phyloP scores from a whole-genome alignment of 2,888 invertebrate species.

The Eupithecia subumbrata region DNA sequence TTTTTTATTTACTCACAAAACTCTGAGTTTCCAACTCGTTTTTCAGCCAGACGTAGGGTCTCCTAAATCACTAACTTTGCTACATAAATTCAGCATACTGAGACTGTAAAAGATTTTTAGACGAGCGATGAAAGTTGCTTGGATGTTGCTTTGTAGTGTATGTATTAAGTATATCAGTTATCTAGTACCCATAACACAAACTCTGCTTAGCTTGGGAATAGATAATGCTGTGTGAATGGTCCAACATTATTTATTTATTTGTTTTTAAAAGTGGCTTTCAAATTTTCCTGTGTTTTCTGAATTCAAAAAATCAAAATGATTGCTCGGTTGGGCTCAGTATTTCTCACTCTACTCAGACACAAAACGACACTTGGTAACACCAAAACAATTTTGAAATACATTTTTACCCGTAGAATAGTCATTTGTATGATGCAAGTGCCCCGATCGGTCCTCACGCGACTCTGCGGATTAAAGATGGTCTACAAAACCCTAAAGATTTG shows the following conservation, averaged over 20 bases:
- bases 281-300: not conserved
- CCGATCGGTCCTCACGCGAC: not conserved
- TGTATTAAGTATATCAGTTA: no score
- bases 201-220: no score
- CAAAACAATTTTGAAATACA: not conserved
- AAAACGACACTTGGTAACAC: not conserved
- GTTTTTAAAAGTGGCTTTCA: not conserved
- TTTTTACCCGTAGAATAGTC: not conserved
- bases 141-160: not conserved
- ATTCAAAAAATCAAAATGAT: not conserved
- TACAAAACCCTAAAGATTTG: not conserved
- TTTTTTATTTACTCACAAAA: slow-evolving; percentile 21
- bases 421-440: not conserved
- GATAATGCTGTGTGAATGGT: no score
- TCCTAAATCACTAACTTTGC: slow-evolving; percentile 40
- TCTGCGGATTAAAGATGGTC: not conserved
- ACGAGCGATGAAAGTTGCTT: slow-evolving; percentile 1
- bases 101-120: slow-evolving; percentile 9
- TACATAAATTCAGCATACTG: slow-evolving; percentile 35
- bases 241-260: not conserved
- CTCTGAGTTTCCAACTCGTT: slow-evolving; percentile 31
- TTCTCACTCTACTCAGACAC: not conserved
- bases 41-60: slow-evolving; percentile 31
- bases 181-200: no score
- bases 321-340: not conserved